A percentile compares a stretch with the other conserved stretches of the same genome.
These are phyloP conservation scores for Gymnocypris eckloni DNA, from an alignment of 2,797 vertebrate species.

Conservation along the genomic window DNA sequence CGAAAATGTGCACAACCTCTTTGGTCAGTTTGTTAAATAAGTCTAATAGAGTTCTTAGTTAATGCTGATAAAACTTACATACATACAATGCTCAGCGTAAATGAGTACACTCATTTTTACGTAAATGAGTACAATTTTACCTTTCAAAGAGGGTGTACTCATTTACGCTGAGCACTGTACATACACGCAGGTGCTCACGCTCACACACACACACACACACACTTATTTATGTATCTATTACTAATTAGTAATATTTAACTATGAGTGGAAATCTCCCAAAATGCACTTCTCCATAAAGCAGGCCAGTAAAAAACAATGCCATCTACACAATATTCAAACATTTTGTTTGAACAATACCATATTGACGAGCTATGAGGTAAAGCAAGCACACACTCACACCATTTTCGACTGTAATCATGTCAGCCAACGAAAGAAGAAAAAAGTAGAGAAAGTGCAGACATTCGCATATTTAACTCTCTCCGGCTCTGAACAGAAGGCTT, in stretches of 20 bases:
- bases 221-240: not conserved
- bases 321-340: not conserved
- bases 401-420: slow-evolving; percentile 37
- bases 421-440: slow-evolving; percentile 28
- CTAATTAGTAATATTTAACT: not conserved
- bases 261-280: not conserved
- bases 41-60: not conserved
- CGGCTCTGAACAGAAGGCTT: slow-evolving; percentile 4
- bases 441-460: slow-evolving; percentile 46
- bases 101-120: too few species aligned
- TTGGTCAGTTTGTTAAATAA: not conserved
- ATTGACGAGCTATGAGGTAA: slow-evolving; percentile 22
- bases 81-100: too few species aligned
- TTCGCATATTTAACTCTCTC: slow-evolving; percentile 57
- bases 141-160: too few species aligned
- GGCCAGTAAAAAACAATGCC: not conserved
- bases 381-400: slow-evolving; percentile 13
- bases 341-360: slow-evolving; percentile 3
- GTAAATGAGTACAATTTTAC: too few species aligned
- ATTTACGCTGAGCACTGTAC: too few species aligned
- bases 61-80: not conserved
- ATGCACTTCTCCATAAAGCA: not conserved
- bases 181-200: too few species aligned
- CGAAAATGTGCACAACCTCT: not conserved
- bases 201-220: not conserved